Evolutionary conservation across 2,113 vertebrate genomes (phyloP).

Genomic region (Numenius arquata): DNA sequence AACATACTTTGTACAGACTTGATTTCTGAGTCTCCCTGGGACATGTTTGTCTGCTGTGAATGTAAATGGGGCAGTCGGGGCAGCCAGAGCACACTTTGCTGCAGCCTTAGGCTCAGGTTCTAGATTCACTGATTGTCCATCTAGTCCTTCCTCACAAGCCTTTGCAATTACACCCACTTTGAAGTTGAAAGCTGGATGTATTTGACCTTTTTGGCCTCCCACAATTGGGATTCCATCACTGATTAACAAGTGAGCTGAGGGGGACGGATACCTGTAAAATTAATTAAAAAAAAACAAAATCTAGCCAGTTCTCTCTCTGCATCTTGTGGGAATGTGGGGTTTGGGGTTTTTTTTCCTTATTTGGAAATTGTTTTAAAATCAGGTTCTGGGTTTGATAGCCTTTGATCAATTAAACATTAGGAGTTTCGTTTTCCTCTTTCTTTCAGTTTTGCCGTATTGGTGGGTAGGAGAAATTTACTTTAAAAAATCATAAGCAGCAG

Average conservation of each 20-base stretch:
- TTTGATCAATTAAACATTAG: not conserved
- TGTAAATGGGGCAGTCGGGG: not conserved
- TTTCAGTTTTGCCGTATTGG: not conserved
- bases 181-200: not conserved
- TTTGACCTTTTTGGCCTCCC: slow-evolving; percentile 29
- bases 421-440: not conserved
- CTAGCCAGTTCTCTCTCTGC: not conserved
- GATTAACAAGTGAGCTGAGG: not conserved
- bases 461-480: not conserved
- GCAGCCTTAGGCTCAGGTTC: not conserved
- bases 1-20: not conserved
- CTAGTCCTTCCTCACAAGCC: not conserved
- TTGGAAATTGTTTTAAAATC: not conserved
- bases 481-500: not conserved
- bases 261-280: not conserved
- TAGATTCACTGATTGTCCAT: not conserved
- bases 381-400: not conserved
- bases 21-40: not conserved
- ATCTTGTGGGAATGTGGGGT: not conserved
- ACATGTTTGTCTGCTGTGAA: not conserved
- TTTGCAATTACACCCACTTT: not conserved
- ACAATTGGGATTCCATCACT: not conserved
- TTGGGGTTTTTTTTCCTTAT: not conserved
- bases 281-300: not conserved
- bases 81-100: not conserved